Conservation (phyloP, 1,140 invertebrate genomes). For the Limonius californicus region DNA sequence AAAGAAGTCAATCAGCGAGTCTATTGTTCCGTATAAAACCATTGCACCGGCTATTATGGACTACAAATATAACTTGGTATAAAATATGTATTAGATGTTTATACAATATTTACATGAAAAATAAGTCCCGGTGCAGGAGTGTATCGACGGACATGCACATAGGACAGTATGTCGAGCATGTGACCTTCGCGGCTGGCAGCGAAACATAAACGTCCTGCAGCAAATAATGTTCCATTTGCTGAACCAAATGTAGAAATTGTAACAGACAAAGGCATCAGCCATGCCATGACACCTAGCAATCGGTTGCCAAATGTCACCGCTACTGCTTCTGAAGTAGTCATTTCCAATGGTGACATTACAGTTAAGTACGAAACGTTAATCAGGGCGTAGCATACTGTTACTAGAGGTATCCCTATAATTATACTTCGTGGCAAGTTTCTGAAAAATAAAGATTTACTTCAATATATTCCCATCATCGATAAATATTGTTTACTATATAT, state of each 20-base stretch:
- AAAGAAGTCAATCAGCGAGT: conserved; percentile 91
- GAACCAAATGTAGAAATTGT: conserved; percentile 96
- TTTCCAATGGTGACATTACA: conserved; percentile 90
- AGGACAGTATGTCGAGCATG: conserved; percentile 86
- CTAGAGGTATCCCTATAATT: conserved; percentile 92
- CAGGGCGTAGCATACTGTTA: conserved; percentile 92
- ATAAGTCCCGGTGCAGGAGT: conserved; percentile 96
- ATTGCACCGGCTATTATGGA: conserved; percentile 73
- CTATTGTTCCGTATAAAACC: conserved; percentile 85
- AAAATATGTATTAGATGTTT: neutral
- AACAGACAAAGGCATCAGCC: conserved; percentile 92
- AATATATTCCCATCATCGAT: neutral
- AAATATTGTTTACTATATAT: neutral
- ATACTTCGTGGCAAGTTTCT: conserved; percentile 95
- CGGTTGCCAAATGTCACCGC: conserved; percentile 90
- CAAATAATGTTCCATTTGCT: conserved; percentile 93
- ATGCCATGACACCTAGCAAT: conserved; percentile 79
- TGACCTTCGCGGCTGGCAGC: conserved; percentile 94
- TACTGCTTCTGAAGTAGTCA: conserved; percentile 93
- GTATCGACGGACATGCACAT: conserved; percentile 84
- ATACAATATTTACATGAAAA: conserved; percentile 72
- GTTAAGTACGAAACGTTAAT: conserved; percentile 97
- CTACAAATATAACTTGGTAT: conserved; percentile 48
- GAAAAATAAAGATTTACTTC: neutral
- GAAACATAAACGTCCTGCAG: conserved; percentile 87